Evolutionary conservation across 2,888 invertebrate species (phyloP), one percentile per base, ranked within the genome.

Genomic region (Drosophila borealis): DNA sequence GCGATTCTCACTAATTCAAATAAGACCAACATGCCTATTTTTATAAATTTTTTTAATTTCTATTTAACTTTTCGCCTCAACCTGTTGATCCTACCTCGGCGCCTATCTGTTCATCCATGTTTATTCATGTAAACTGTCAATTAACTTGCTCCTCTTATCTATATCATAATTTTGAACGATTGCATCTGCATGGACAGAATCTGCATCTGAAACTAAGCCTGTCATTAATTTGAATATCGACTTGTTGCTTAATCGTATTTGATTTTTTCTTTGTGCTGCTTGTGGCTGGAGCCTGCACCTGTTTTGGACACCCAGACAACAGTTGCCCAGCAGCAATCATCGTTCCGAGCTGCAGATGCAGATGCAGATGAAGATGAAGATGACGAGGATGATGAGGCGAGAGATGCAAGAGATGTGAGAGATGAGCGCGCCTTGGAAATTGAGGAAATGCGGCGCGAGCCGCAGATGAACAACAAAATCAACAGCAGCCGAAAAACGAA

Each of bases 401-500:
- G 44, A 74, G 69, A 54, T 45, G 57, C 34, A 25, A 34, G 3
- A 46, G n/a, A 25, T 21, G n/a, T 68, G 72, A 81, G 64, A 62
- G 86, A 71, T 82, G 89, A 84, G 77, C 62, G 68, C 37, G 41
- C 45, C 29, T 29, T 78, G 78, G 68, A 83, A 83, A 89, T 83
- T 83, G 81, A 89, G 83, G 83, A 83, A 84, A 78, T 87, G 72
- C 69, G 68, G 57, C 36, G 78, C 42, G 34, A 54, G 53, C n/a
- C 61, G 49, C 42, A 62, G 62, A 63, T 75, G 67, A 79, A 81
- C 69, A 64, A 56, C 70, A 76, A 68, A 70, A 65, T 72, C 60
- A 77, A 76, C 67, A 80, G 61, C 25, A 80, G 61, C 25, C 36
- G 19, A 51, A 67, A 62, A 65, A 59, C 50, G 56, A 51, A 36